Percentiles rank a stretch among this genome's conserved stretches.
These are phyloP conservation scores for Leptobrachium leishanense DNA, from an alignment of 2,113 vertebrate species.

Conservation along the genomic window DNA sequence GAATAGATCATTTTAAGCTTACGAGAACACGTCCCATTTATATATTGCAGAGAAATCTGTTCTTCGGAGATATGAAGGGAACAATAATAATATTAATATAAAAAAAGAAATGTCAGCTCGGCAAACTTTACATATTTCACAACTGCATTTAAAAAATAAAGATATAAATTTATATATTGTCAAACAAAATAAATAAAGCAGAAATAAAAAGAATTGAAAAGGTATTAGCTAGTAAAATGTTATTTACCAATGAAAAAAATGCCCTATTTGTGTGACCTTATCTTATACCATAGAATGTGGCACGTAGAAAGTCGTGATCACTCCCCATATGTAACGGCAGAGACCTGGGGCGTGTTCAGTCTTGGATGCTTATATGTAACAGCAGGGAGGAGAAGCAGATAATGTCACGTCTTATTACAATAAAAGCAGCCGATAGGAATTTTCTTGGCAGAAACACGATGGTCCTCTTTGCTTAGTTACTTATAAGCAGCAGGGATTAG, in stretches of 20 bases:
- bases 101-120: conserved; percentile 12
- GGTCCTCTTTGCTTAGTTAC: neutral
- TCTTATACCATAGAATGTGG: conserved; percentile 14
- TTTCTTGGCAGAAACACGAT: neutral
- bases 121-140: conserved; percentile 30
- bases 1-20: no score
- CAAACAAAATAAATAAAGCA: conserved; percentile 30
- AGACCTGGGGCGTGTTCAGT: conserved; percentile 13
- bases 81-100: neutral
- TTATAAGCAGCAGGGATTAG: neutral
- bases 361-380: conserved; percentile 24
- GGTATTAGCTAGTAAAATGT: conserved; percentile 11
- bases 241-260: conserved; percentile 31
- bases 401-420: neutral
- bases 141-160: conserved; percentile 21
- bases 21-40: neutral
- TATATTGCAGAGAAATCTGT: conserved; percentile 11
- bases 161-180: conserved; percentile 1
- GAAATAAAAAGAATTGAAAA: conserved; percentile 29
- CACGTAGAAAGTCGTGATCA: neutral
- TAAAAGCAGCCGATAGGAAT: neutral
- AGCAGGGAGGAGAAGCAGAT: neutral
- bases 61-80: no score
- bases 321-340: neutral
- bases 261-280: conserved; percentile 33